These are phyloP conservation scores for Enteromius viviparus DNA, from an alignment of 2,797 vertebrate species.

Conservation along the genomic window DNA sequence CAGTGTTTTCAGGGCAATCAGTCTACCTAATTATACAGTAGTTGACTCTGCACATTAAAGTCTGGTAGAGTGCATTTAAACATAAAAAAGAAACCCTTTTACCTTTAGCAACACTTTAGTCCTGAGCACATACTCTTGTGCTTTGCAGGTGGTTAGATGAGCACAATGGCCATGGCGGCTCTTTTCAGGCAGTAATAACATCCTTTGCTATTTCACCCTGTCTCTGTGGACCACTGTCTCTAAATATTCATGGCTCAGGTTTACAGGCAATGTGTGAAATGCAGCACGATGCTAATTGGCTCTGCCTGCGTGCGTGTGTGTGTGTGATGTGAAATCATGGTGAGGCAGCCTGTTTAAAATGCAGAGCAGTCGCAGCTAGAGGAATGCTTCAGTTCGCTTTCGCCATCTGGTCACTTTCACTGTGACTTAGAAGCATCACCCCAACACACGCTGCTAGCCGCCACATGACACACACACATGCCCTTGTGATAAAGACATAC, in stretches of 20 bases:
- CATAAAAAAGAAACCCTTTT: not conserved
- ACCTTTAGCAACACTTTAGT: conserved; percentile 2
- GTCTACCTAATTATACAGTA: not conserved
- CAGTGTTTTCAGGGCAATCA: not conserved
- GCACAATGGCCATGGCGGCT: conserved; percentile 23
- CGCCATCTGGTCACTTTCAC: conserved; percentile 65
- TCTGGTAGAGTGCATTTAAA: not conserved
- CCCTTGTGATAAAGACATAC: not conserved
- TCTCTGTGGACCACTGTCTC: conserved; percentile 48
- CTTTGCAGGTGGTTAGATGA: conserved; percentile 26
- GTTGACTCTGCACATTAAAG: not conserved
- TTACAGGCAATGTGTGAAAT: conserved; percentile 61
- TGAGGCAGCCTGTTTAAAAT: conserved; percentile 74
- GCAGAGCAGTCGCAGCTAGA: conserved; percentile 70
- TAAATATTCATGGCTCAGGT: conserved; percentile 61
- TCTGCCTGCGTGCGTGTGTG: conserved; percentile 47
- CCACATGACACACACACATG: conserved; percentile 14
- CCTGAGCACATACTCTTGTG: conserved; percentile 7
- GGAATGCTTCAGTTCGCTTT: conserved; percentile 62
- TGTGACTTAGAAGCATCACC: conserved; percentile 57
- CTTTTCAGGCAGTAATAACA: conserved; percentile 40
- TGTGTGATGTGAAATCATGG: conserved; percentile 42
- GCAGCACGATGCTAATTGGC: conserved; percentile 59
- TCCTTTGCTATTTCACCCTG: conserved; percentile 38
- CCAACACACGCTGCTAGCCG: conserved; percentile 44